phyloP scores from a whole-genome alignment of 2,888 invertebrate species.

The Drymonia ruficornis region DNA sequence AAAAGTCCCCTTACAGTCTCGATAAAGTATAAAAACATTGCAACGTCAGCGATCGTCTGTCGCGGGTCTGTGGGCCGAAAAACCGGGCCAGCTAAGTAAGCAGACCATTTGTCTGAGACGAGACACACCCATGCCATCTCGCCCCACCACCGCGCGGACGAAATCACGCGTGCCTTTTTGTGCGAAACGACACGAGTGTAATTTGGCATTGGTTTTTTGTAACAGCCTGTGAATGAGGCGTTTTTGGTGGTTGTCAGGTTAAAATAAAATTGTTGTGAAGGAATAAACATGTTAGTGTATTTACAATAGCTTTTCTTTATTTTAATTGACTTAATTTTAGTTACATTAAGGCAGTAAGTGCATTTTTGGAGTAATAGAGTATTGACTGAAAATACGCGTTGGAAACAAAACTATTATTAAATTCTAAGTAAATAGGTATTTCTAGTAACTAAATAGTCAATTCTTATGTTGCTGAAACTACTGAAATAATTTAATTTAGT shows the following conservation, averaged over 20 bases:
- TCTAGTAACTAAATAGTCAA: too few relatives aligned
- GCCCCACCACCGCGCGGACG: conserved; percentile 5
- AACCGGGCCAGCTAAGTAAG: conserved; percentile 44
- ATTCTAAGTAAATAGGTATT: too few relatives aligned
- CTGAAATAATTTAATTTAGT: too few relatives aligned
- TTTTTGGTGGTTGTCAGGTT: conserved; percentile 18
- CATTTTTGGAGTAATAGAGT: too few relatives aligned
- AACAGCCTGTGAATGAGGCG: conserved; percentile 40
- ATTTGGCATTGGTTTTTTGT: conserved; percentile 42
- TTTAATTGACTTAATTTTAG: too few relatives aligned
- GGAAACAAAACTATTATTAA: too few relatives aligned
- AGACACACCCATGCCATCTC: conserved; percentile 25
- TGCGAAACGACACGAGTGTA: conserved; percentile 30
- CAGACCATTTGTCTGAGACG: conserved; percentile 46
- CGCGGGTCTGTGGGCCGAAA: conserved; percentile 27
- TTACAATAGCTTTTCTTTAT: too few relatives aligned
- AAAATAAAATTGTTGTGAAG: too few relatives aligned
- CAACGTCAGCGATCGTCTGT: conserved; percentile 16
- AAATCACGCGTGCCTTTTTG: conserved; percentile 33
- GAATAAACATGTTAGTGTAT: too few relatives aligned
- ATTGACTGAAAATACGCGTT: too few relatives aligned
- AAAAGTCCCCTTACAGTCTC: background rate
- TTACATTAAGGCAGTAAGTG: too few relatives aligned
- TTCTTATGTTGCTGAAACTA: too few relatives aligned
- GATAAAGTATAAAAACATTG: conserved; percentile 13